phyloP scores from a whole-genome alignment of 2,888 invertebrate species.

The Watsonalla cultraria region DNA sequence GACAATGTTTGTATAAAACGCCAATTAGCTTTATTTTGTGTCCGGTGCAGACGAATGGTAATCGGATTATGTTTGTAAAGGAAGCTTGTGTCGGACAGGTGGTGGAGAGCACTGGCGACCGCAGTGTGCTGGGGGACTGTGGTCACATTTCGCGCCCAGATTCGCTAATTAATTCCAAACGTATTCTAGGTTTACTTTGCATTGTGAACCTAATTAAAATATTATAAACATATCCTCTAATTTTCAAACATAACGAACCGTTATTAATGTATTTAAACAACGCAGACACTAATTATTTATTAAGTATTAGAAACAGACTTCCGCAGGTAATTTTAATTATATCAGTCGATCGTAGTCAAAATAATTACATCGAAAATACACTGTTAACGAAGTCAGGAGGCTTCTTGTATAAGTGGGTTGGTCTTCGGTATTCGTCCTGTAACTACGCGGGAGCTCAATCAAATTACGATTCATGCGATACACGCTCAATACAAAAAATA shows the following conservation, averaged over 20 bases:
- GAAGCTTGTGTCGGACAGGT: slow-evolving; percentile 49
- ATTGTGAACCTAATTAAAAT: background rate
- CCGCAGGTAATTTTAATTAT: no score
- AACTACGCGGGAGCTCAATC: no score
- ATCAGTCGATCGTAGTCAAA: no score
- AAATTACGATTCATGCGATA: no score
- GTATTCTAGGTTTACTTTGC: slow-evolving; percentile 8
- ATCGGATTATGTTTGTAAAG: slow-evolving; percentile 45
- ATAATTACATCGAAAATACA: no score
- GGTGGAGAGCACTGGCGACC: slow-evolving; percentile 35
- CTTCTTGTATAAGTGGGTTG: no score
- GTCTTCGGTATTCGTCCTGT: no score
- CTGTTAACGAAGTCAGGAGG: no score
- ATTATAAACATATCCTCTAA: background rate
- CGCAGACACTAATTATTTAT: no score
- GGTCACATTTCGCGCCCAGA: slow-evolving; percentile 46
- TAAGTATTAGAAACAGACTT: no score
- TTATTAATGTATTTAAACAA: no score
- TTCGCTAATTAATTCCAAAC: slow-evolving; percentile 61
- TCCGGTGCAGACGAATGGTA: slow-evolving; percentile 44
- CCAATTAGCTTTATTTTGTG: slow-evolving; percentile 40
- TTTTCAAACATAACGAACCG: background rate
- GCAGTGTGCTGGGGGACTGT: slow-evolving; percentile 36
- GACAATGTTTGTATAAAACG: slow-evolving; percentile 13
- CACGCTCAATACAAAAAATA: no score